A percentile compares a stretch with the other conserved stretches of the same genome.
Conservation (phyloP, 1,140 invertebrate species). For the Octopus sinensis region DNA sequence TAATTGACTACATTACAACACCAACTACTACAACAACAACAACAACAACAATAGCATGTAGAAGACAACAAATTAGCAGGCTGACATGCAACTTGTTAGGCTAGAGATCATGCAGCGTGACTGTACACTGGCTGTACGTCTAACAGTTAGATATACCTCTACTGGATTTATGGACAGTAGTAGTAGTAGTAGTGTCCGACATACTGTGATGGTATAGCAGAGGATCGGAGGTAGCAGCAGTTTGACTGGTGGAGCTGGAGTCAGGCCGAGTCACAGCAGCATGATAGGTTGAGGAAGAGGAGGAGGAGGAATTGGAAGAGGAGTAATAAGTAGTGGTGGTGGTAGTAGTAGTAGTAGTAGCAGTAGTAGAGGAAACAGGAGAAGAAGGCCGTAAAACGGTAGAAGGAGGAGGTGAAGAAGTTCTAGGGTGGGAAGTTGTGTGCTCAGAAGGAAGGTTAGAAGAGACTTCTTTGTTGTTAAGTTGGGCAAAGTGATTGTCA, state of each 20-base stretch:
- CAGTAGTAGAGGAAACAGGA: not conserved
- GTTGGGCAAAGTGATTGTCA: slow-evolving; percentile 19
- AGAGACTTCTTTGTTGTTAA: slow-evolving; percentile 17
- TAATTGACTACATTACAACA: slow-evolving; percentile 11
- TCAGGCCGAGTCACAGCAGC: not conserved
- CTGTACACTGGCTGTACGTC: not conserved
- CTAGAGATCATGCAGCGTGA: slow-evolving; percentile 8
- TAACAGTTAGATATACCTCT: slow-evolving; percentile 16
- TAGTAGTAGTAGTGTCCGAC: slow-evolving; percentile 10
- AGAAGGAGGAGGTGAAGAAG: not conserved
- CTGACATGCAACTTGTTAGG: slow-evolving; percentile 10
- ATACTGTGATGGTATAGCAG: not conserved
- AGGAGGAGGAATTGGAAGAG: not conserved
- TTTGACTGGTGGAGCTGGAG: slow-evolving; percentile 17
- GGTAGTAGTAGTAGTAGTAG: not conserved
- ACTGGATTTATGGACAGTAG: slow-evolving; percentile 4
- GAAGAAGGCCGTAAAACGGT: slow-evolving; percentile 6
- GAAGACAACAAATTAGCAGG: not conserved
- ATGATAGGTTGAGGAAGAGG: not conserved
- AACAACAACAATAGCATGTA: not conserved
- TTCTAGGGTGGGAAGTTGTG: not conserved
- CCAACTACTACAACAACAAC: slow-evolving; percentile 12
- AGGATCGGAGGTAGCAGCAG: slow-evolving; percentile 7
- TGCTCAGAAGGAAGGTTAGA: slow-evolving; percentile 1
- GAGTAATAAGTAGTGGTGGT: slow-evolving; percentile 7